Evolutionary conservation across 2,888 invertebrate species (phyloP).

Genomic region (Odontomyia ornata): DNA sequence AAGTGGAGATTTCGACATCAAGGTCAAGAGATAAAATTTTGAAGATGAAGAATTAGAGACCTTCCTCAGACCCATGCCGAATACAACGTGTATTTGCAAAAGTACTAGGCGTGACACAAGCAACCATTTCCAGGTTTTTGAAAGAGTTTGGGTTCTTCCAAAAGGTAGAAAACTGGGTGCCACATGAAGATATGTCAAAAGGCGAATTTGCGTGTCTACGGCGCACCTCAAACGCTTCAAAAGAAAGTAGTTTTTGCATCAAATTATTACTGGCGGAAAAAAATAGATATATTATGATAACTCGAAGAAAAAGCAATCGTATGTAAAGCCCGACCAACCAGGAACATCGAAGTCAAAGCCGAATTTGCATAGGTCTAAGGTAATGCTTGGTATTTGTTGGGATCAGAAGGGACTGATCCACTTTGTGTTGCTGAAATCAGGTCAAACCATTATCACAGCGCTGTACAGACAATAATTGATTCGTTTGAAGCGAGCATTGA

Average conservation of each 20-base stretch:
- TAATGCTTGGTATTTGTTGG: not conserved
- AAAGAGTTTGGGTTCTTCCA: not conserved
- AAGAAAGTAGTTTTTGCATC: constrained; percentile 6
- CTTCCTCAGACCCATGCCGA: not conserved
- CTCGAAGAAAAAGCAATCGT: not conserved
- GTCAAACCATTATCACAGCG: not conserved
- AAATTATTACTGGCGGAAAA: not conserved
- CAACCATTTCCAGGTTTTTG: not conserved
- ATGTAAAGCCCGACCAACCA: constrained; percentile 13
- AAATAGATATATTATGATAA: constrained; percentile 8
- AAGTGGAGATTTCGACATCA: not conserved
- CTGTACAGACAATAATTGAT: constrained; percentile 17
- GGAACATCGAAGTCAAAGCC: not conserved
- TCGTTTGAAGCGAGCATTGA: constrained; percentile 33
- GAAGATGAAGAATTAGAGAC: too few species aligned
- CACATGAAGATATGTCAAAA: not conserved
- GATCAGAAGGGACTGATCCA: not conserved
- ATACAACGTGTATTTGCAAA: not conserved
- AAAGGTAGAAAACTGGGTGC: not conserved
- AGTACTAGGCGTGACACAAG: not conserved
- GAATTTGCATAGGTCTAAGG: too few species aligned
- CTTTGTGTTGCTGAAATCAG: constrained; percentile 19
- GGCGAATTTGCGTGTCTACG: constrained; percentile 7
- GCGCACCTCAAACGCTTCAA: not conserved
- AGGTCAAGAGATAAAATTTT: not conserved